A percentile compares a stretch with the other conserved stretches of the same genome.
phyloP scores from a whole-genome alignment of 1,140 invertebrate genomes.

The Hylyphantes graminicola region DNA sequence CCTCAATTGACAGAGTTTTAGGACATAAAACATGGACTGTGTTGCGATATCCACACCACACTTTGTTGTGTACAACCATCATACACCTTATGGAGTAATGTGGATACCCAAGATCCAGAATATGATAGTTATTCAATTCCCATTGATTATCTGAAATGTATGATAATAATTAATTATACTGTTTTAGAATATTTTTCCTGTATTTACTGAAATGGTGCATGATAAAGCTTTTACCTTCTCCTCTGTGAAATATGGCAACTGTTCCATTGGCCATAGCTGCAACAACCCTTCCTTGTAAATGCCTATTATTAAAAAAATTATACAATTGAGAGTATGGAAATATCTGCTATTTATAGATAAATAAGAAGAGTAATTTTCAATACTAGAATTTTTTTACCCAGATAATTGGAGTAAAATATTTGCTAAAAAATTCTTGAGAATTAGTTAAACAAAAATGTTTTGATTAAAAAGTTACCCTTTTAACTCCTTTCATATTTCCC shows the following conservation, averaged over 20 bases:
- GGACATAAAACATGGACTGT: constrained; percentile 95
- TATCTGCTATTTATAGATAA: not conserved
- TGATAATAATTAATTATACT: too few relatives aligned
- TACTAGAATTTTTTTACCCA: too few relatives aligned
- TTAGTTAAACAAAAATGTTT: too few relatives aligned
- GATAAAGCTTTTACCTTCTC: constrained; percentile 67
- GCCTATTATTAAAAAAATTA: constrained; percentile 68
- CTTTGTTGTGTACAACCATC: constrained; percentile 85
- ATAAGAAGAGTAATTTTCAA: too few relatives aligned
- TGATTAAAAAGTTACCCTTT: too few relatives aligned
- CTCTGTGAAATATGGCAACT: constrained; percentile 91
- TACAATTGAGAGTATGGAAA: not conserved
- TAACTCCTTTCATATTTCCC: too few relatives aligned
- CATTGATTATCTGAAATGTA: constrained; percentile 83
- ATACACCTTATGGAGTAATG: constrained; percentile 88
- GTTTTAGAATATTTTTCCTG: not conserved
- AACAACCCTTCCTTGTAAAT: constrained; percentile 91
- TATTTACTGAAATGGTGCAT: not conserved
- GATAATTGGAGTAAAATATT: too few relatives aligned
- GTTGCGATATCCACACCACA: constrained; percentile 98
- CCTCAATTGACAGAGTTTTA: constrained; percentile 79
- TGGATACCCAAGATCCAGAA: constrained; percentile 89
- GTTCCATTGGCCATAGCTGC: constrained; percentile 96
- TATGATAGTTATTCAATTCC: constrained; percentile 92
- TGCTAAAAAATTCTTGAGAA: too few relatives aligned